phyloP scores from a whole-genome alignment of 2,888 invertebrate species.

The Drosophila barbarae region DNA sequence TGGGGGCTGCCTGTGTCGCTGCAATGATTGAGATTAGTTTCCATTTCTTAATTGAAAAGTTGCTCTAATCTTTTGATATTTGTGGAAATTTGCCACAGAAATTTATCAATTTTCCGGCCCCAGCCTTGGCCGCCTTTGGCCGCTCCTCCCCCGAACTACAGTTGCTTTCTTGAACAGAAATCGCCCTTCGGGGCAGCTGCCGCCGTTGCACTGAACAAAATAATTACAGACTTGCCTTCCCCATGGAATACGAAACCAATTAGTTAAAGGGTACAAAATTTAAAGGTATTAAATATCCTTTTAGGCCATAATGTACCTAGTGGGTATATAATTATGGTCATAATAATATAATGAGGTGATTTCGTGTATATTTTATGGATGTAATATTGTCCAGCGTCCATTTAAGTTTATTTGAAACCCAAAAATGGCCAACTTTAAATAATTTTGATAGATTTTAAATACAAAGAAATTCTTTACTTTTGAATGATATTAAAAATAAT shows the following conservation, averaged over 20 bases:
- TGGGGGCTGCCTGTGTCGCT: conserved; percentile 21
- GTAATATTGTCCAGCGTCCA: neutral
- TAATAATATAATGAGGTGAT: conserved; percentile 11
- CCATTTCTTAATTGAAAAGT: conserved; percentile 40
- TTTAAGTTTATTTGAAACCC: neutral
- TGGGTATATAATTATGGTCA: neutral
- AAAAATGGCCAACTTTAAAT: neutral
- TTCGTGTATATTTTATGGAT: conserved; percentile 6
- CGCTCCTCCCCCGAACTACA: neutral
- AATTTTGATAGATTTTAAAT: neutral
- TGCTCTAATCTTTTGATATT: conserved; percentile 38
- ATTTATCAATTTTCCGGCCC: conserved; percentile 29
- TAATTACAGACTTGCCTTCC: neutral
- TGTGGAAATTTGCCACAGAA: conserved; percentile 37
- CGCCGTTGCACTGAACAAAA: conserved; percentile 16
- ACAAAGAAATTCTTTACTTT: neutral
- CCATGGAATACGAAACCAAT: conserved; percentile 5
- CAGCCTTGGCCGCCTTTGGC: conserved; percentile 33
- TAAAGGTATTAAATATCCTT: conserved; percentile 13
- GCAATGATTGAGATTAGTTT: conserved; percentile 36
- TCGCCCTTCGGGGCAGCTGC: conserved; percentile 55
- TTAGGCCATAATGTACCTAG: neutral
- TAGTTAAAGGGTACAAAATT: neutral
- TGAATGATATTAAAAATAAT: neutral
- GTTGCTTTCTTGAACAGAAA: conserved; percentile 53